These are phyloP conservation scores for Nephrotoma appendiculata DNA, from an alignment of 2,888 invertebrate species.

Conservation along the genomic window DNA sequence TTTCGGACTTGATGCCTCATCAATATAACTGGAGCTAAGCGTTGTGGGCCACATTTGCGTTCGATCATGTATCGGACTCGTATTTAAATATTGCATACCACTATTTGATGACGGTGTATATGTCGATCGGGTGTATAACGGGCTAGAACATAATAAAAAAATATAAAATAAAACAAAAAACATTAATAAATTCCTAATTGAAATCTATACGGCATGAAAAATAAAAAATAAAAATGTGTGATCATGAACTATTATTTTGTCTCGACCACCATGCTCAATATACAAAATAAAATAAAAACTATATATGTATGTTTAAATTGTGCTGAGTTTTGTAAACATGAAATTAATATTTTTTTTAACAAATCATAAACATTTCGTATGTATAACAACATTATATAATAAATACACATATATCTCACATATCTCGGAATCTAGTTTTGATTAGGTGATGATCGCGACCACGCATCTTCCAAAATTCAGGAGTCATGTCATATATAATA, in stretches of 20 bases:
- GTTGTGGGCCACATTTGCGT: conserved; percentile 18
- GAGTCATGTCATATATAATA: background rate
- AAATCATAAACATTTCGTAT: background rate
- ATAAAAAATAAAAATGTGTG: background rate
- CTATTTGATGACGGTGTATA: conserved; percentile 23
- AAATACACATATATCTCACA: background rate
- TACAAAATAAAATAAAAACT: background rate
- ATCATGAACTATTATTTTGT: conserved; percentile 1
- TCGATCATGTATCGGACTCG: conserved; percentile 17
- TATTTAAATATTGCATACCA: conserved; percentile 24
- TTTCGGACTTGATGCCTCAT: conserved; percentile 20
- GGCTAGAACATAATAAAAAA: conserved; percentile 17
- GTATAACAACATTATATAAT: background rate
- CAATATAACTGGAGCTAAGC: background rate
- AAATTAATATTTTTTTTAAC: conserved; percentile 3
- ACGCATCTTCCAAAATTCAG: background rate
- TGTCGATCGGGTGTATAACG: conserved; percentile 27
- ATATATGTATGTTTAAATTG: background rate
- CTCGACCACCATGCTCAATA: background rate
- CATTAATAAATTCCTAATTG: background rate
- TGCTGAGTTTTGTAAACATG: conserved; percentile 3
- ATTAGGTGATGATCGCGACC: background rate
- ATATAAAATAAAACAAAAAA: background rate
- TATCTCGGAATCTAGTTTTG: background rate
- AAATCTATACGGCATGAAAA: background rate